These are phyloP conservation scores for Notoglanidium macrostoma DNA, from an alignment of 2,797 vertebrate genomes.

Conservation along the genomic window DNA sequence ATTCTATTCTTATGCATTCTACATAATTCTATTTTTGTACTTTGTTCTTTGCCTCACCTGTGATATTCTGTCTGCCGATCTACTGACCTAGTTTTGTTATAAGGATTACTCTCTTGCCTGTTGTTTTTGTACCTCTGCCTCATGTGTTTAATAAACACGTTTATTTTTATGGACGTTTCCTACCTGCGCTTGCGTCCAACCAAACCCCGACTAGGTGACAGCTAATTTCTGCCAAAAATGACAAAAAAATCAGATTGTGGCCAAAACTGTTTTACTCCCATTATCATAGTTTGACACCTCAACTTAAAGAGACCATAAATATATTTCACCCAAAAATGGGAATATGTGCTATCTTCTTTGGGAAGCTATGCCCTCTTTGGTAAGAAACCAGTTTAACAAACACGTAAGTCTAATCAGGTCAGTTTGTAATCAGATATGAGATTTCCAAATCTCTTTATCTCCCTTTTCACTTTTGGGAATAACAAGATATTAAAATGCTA, in stretches of 20 bases:
- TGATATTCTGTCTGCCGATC: too few species aligned
- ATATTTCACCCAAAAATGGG: background rate
- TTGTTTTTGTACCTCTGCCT: too few species aligned
- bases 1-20: too few species aligned
- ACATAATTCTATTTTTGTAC: too few species aligned
- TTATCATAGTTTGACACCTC: background rate
- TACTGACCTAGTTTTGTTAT: too few species aligned
- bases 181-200: too few species aligned
- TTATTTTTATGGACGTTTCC: too few species aligned
- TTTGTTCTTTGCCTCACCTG: too few species aligned
- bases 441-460: background rate
- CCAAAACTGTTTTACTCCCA: background rate
- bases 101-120: too few species aligned
- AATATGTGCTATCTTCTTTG: background rate
- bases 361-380: background rate
- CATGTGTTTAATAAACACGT: too few species aligned
- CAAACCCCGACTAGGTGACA: too few species aligned
- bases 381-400: background rate
- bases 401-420: background rate
- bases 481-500: background rate
- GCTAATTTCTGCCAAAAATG: background rate
- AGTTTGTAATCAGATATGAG: conserved; percentile 1
- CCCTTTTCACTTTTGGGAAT: background rate
- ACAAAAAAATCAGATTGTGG: background rate
- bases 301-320: background rate